phyloP scores from a whole-genome alignment of 2,888 invertebrate genomes.

The Aricia artaxerxes region DNA sequence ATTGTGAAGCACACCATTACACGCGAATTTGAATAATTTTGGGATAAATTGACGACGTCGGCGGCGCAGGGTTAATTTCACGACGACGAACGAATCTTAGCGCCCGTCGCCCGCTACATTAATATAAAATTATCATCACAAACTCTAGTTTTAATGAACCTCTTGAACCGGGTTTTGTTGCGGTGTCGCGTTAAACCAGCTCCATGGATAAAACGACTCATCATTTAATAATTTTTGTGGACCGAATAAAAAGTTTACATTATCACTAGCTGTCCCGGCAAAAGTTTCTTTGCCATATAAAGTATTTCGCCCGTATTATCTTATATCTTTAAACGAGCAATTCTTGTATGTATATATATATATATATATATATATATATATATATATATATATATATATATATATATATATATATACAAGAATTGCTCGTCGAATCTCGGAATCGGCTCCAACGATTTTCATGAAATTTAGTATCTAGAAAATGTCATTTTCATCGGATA shows the following conservation, averaged over 20 bases:
- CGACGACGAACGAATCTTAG: background rate
- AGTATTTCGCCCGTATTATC: too few species aligned
- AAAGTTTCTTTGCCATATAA: too few species aligned
- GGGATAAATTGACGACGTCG: slow-evolving; percentile 16
- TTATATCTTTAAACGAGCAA: too few species aligned
- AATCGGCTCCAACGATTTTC: too few species aligned
- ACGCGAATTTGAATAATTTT: slow-evolving; percentile 25
- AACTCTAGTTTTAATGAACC: slow-evolving; percentile 9
- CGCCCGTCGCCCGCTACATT: background rate
- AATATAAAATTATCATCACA: slow-evolving; percentile 17
- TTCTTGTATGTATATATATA: too few species aligned
- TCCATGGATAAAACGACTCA: background rate
- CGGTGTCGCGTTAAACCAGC: background rate
- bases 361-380: too few species aligned
- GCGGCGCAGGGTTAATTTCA: slow-evolving; percentile 7
- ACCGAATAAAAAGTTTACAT: background rate
- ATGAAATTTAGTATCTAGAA: too few species aligned
- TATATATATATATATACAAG: too few species aligned
- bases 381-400: too few species aligned
- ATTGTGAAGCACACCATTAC: slow-evolving; percentile 22
- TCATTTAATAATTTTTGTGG: background rate
- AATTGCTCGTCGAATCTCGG: too few species aligned
- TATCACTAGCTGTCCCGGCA: too few species aligned
- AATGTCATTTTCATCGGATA: too few species aligned
- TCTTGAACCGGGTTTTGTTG: slow-evolving; percentile 4